Evolutionary conservation across 2,797 vertebrate species (phyloP).

Genomic region (Sebastes umbrosus): DNA sequence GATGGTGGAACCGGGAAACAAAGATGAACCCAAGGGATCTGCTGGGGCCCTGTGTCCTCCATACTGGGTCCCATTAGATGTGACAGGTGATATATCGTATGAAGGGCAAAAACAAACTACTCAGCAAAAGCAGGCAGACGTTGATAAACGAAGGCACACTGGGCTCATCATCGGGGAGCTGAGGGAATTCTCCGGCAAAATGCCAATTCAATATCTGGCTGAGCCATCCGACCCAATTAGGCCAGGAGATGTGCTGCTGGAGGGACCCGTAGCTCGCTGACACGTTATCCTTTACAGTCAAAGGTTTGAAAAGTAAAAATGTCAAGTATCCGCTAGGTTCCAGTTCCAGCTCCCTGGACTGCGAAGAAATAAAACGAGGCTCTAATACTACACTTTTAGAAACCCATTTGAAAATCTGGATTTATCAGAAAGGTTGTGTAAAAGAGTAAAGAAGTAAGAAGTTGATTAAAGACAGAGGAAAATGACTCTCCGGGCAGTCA

Average conservation of each 20-base stretch:
- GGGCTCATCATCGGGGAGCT: constrained; percentile 68
- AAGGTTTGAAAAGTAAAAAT: constrained; percentile 72
- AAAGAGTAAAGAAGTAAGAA: neutral
- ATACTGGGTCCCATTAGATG: constrained; percentile 76
- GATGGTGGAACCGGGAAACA: constrained; percentile 61
- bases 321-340: constrained; percentile 57
- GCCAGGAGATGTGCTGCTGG: constrained; percentile 55
- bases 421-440: constrained; percentile 5
- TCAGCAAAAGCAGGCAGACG: constrained; percentile 79
- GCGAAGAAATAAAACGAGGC: neutral
- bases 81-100: constrained; percentile 82
- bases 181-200: constrained; percentile 78
- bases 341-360: constrained; percentile 7
- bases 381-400: constrained; percentile 21
- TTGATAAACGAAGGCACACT: constrained; percentile 78
- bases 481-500: neutral
- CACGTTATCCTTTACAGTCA: constrained; percentile 49
- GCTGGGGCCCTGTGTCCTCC: constrained; percentile 56
- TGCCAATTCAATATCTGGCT: constrained; percentile 77
- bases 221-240: constrained; percentile 78
- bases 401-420: neutral
- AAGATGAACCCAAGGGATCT: constrained; percentile 70
- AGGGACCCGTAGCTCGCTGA: constrained; percentile 25
- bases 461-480: neutral
- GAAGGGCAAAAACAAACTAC: constrained; percentile 80